These are phyloP conservation scores for Echinarachnius parma DNA, from an alignment of 53 echinoderm and acorn worm genomes.

Conservation along the genomic window DNA sequence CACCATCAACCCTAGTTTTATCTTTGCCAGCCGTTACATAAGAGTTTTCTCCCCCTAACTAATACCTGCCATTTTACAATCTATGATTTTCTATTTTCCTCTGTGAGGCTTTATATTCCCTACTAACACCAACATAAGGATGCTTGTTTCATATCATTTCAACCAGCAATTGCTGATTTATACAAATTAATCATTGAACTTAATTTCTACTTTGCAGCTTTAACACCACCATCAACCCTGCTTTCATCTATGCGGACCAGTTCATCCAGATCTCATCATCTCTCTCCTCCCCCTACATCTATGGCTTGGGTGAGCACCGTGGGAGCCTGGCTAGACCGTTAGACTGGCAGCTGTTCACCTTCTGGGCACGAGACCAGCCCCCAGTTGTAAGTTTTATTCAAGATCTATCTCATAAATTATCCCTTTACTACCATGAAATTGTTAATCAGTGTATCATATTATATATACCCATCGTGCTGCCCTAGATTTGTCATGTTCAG, in stretches of 20 bases:
- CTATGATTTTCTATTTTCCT: too few relatives aligned
- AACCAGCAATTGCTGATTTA: too few relatives aligned
- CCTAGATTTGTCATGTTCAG: too few relatives aligned
- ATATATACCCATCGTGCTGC: too few relatives aligned
- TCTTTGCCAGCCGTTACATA: slow-evolving; percentile 87
- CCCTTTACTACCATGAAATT: too few relatives aligned
- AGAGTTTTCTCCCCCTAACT: too few relatives aligned
- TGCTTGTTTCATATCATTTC: neutral
- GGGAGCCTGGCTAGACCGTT: slow-evolving; percentile 60
- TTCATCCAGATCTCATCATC: slow-evolving; percentile 92
- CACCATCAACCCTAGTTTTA: slow-evolving; percentile 57
- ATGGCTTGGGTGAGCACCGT: slow-evolving; percentile 90
- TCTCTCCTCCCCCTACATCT: slow-evolving; percentile 63
- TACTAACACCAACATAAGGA: too few relatives aligned
- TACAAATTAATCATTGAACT: too few relatives aligned
- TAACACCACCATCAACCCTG: slow-evolving; percentile 61
- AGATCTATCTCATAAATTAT: too few relatives aligned
- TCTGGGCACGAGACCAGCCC: slow-evolving; percentile 84
- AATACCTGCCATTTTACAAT: too few relatives aligned
- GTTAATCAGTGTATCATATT: too few relatives aligned
- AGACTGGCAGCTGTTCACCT: slow-evolving; percentile 75
- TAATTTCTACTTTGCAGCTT: slow-evolving; percentile 57
- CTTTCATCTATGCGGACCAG: slow-evolving; percentile 84
- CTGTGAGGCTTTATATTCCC: too few relatives aligned
- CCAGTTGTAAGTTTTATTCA: slow-evolving; percentile 63